These are phyloP conservation scores for Hyperopisus bebe DNA, from an alignment of 2,113 vertebrate species.

Conservation along the genomic window DNA sequence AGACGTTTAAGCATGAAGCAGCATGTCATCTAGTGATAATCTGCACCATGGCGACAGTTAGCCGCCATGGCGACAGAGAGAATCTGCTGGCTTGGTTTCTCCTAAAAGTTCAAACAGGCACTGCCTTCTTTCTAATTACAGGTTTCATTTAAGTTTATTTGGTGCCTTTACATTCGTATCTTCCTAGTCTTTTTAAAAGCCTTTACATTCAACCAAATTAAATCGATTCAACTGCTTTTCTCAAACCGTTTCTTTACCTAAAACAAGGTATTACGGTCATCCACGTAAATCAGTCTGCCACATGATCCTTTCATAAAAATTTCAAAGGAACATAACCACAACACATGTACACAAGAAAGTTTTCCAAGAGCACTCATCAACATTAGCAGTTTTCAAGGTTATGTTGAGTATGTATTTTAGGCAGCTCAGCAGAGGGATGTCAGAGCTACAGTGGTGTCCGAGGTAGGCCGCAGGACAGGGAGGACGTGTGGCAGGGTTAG, in stretches of 20 bases:
- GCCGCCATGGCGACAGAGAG: not conserved
- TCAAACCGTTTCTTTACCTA: not conserved
- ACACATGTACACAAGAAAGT: not conserved
- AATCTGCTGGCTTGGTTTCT: not conserved
- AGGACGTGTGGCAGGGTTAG: accelerated
- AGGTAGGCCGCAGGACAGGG: not conserved
- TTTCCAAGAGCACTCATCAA: not conserved
- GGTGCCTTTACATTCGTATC: not conserved
- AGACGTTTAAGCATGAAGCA: not conserved
- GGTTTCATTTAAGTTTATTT: not conserved
- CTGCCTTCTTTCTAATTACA: not conserved
- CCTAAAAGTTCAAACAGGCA: not conserved
- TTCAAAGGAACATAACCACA: not conserved
- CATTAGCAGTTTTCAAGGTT: not conserved
- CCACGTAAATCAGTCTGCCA: not conserved
- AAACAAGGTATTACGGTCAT: not conserved
- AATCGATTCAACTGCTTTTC: not conserved
- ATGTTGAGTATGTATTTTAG: not conserved
- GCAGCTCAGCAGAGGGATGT: not conserved
- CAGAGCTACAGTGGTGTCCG: not conserved
- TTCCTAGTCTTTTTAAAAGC: not conserved
- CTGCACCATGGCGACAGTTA: not conserved
- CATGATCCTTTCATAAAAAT: not conserved
- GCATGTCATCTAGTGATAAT: not conserved
- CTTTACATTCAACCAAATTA: not conserved